Evolutionary conservation across 2,888 invertebrate species (phyloP), one percentile per base, ranked within the genome.

Genomic region (Steinernema hermaphroditum): DNA sequence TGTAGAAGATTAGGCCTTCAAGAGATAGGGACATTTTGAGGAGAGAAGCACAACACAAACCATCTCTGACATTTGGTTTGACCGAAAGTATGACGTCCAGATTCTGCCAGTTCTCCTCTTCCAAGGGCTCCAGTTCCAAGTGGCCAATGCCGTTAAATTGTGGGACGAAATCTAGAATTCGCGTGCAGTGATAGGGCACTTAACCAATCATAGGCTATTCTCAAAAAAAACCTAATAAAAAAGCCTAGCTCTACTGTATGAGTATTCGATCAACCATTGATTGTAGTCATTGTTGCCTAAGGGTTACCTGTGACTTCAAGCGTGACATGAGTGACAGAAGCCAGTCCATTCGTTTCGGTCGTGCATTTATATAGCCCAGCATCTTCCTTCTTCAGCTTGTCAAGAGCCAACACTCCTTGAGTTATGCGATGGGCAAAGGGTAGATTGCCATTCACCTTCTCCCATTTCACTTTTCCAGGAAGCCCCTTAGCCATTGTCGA

Each of bases 111-210:
- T 81, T 75, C 0, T 81, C 77, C 37, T 81, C 79, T 2, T 75
- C 76, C 29, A 85, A 49, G 1, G 85, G 83, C 4, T 78, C 70
- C 14, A 85, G 57, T 71, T 83, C 80, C 16, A 85, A 72, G 16
- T 79, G 73, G 4, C 74, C 75, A 6, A 76, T 75, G 16, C 84
- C 84, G 16, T 75, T 49, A 62, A 85, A 81, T 8, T 75, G 44
- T 2, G 84, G 85, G 14, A 85, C 77, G 71, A 78, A 83, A 62
- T 84, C 81, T 82, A 37, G 37, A 80, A 69, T 14, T 54, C 32
- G 6, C n/a, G n/a, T n/a, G n/a, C n/a, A n/a, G n/a, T n/a, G n/a
- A n/a, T n/a, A n/a, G n/a, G n/a, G n/a, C n/a, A 27, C 75, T 4
- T 46, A 19, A 27, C n/a, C 44, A 70, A 70, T 72, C 71, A 19